Evolutionary conservation across 2,888 invertebrate species (phyloP).

Genomic region (Boloria euphrosyne): DNA sequence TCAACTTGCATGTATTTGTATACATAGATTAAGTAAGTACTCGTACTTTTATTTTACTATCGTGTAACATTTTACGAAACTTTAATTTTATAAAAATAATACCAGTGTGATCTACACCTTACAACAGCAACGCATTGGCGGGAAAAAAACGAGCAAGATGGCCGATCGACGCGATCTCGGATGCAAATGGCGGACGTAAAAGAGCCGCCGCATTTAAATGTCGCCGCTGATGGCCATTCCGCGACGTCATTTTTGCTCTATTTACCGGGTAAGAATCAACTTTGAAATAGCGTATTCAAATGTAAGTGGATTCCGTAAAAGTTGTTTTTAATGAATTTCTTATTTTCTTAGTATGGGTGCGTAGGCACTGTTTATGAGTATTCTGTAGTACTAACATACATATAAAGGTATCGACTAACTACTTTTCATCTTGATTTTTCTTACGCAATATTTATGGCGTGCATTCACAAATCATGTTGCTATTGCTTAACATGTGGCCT

Average conservation of each 20-base stretch:
- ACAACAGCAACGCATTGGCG: constrained; percentile 51
- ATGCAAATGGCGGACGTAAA: constrained; percentile 76
- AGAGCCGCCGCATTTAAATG: constrained; percentile 78
- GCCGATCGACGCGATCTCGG: constrained; percentile 72
- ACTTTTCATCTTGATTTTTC: not conserved
- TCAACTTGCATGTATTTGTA: too few relatives aligned
- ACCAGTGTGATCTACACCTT: constrained; percentile 23
- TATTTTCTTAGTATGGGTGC: not conserved
- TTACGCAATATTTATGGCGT: too few relatives aligned
- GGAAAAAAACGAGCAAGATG: constrained; percentile 65
- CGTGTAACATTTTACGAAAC: too few relatives aligned
- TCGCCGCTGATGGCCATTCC: constrained; percentile 63
- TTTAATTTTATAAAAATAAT: not conserved
- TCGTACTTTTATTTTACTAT: too few relatives aligned
- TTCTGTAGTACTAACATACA: not conserved
- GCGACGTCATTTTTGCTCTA: constrained; percentile 68
- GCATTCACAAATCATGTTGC: too few relatives aligned
- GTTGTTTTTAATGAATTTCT: constrained; percentile 18
- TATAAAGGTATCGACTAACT: not conserved
- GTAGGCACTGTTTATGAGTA: not conserved
- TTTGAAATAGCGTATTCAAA: constrained; percentile 29
- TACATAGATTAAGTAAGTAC: too few relatives aligned
- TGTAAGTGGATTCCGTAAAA: constrained; percentile 19
- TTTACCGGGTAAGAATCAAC: constrained; percentile 53
- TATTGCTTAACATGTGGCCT: too few relatives aligned